Percentiles rank a stretch among this genome's conserved stretches.
Evolutionary conservation across 2,797 vertebrate genomes (phyloP).

Genomic region (Serranus cabrilla): DNA sequence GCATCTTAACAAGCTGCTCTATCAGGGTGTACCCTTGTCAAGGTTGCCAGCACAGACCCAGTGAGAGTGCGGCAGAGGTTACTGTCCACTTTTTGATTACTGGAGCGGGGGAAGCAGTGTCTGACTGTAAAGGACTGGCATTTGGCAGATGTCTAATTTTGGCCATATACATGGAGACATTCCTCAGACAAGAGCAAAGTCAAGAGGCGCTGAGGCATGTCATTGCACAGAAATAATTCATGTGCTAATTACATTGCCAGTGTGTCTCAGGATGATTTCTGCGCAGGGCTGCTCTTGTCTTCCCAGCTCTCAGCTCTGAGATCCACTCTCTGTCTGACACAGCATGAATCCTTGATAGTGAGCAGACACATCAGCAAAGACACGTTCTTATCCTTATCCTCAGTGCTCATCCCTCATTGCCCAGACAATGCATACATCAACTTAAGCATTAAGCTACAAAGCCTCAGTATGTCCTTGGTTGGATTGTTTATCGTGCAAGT

Average conservation of each 20-base stretch:
- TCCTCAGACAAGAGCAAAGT: slow-evolving; percentile 77
- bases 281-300: slow-evolving; percentile 67
- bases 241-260: slow-evolving; percentile 82
- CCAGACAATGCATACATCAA: slow-evolving; percentile 56
- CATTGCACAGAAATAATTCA: slow-evolving; percentile 82
- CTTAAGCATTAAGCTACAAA: slow-evolving; percentile 46
- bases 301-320: slow-evolving; percentile 59
- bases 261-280: slow-evolving; percentile 74
- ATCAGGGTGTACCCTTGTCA: slow-evolving; percentile 71
- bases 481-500: slow-evolving; percentile 36
- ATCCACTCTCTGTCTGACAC: slow-evolving; percentile 71
- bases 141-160: slow-evolving; percentile 79
- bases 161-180: slow-evolving; percentile 67
- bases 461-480: slow-evolving; percentile 38
- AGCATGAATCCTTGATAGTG: slow-evolving; percentile 77
- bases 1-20: slow-evolving; percentile 71
- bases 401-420: slow-evolving; percentile 58
- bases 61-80: slow-evolving; percentile 48
- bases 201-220: slow-evolving; percentile 77
- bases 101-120: slow-evolving; percentile 34
- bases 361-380: slow-evolving; percentile 67
- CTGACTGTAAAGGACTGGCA: slow-evolving; percentile 61
- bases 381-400: slow-evolving; percentile 59
- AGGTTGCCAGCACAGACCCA: slow-evolving; percentile 59
- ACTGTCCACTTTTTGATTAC: slow-evolving; percentile 76